phyloP scores from a whole-genome alignment of 2,888 invertebrate genomes.

The Callosobruchus maculatus region DNA sequence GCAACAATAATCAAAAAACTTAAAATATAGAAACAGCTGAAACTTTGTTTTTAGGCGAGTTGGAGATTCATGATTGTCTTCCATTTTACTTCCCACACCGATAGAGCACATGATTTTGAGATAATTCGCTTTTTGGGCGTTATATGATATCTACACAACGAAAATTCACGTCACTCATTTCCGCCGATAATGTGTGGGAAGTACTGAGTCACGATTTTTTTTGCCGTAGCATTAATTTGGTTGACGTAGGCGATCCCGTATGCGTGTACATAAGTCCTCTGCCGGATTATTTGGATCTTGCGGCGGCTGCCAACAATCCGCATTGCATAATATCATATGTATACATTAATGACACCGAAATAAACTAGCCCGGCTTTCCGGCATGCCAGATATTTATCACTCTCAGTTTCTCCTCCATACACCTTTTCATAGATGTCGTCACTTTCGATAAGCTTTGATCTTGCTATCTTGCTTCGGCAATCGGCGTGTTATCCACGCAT shows the following conservation, averaged over 20 bases:
- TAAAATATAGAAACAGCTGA: too few species aligned
- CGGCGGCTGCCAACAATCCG: background rate
- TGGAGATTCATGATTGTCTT: too few species aligned
- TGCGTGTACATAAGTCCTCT: background rate
- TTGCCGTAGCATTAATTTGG: too few species aligned
- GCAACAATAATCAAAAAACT: too few species aligned
- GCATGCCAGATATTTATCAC: background rate
- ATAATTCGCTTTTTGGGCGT: too few species aligned
- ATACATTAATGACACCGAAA: background rate
- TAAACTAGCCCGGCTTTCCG: background rate
- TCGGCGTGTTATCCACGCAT: background rate
- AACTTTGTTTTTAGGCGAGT: too few species aligned
- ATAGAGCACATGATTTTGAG: too few species aligned
- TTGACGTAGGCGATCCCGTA: background rate
- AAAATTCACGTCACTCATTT: too few species aligned
- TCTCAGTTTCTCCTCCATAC: background rate
- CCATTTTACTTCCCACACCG: too few species aligned
- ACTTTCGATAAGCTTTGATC: background rate
- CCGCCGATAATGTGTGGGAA: too few species aligned
- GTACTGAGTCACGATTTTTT: too few species aligned
- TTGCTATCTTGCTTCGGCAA: background rate
- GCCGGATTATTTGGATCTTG: background rate
- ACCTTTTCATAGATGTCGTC: background rate
- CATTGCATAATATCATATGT: background rate
- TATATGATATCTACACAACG: too few species aligned